Percentiles rank a stretch among this genome's conserved stretches.
Conservation (phyloP, 2,888 invertebrate genomes). For the Tachina grossa region DNA sequence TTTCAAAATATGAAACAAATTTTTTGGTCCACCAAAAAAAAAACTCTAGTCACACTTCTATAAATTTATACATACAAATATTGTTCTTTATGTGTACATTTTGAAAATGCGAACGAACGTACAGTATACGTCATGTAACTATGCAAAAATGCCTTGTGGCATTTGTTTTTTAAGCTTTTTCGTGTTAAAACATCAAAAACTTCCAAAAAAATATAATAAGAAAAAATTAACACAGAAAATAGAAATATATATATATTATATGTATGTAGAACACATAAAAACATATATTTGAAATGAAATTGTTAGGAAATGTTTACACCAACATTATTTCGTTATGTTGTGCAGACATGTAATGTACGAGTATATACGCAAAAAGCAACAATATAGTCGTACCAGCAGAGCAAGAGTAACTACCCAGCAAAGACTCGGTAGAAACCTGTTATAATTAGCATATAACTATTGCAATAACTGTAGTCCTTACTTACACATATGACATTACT, state of each 20-base stretch:
- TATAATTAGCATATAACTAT: background rate
- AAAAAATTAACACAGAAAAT: background rate
- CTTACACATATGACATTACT: too few relatives aligned
- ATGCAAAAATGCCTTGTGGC: conserved; percentile 61
- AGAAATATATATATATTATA: background rate
- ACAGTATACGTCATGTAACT: conserved; percentile 22
- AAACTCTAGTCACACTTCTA: conserved; percentile 17
- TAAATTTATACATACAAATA: conserved; percentile 13
- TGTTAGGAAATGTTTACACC: conserved; percentile 60
- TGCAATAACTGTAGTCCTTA: too few relatives aligned
- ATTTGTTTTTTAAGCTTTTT: conserved; percentile 62
- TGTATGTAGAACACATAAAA: background rate
- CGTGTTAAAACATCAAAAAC: conserved; percentile 64
- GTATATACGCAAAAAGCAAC: background rate
- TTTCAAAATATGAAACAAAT: conserved; percentile 38
- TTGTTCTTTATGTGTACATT: conserved; percentile 30
- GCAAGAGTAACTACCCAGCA: background rate
- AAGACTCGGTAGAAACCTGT: background rate
- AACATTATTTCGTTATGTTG: conserved; percentile 53
- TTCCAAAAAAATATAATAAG: conserved; percentile 15
- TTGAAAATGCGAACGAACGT: background rate
- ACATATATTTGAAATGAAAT: conserved; percentile 51
- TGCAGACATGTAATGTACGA: conserved; percentile 13
- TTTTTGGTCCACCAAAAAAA: conserved; percentile 62
- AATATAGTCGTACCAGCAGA: background rate